phyloP scores from a whole-genome alignment of 1,140 invertebrate species.

The Neodiprion pinetum region DNA sequence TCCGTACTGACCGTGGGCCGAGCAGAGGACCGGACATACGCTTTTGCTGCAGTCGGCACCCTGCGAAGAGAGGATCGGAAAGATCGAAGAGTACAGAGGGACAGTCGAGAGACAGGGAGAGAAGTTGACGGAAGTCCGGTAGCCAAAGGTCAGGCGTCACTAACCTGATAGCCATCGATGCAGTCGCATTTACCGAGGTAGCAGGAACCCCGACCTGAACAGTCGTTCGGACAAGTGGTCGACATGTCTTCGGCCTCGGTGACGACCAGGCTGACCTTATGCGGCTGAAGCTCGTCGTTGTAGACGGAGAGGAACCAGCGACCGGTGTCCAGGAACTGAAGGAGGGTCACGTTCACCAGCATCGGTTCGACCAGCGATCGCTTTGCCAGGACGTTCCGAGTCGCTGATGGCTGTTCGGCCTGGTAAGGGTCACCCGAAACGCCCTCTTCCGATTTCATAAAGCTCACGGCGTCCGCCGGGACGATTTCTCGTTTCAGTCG shows the following conservation, averaged over 20 bases:
- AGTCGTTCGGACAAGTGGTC: constrained; percentile 92
- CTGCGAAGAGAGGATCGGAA: constrained; percentile 29
- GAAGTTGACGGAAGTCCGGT: constrained; percentile 9
- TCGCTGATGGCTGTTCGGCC: constrained; percentile 19
- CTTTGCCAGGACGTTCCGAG: constrained; percentile 50
- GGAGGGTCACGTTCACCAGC: constrained; percentile 82
- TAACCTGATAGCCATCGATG: constrained; percentile 92
- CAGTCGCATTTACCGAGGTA: constrained; percentile 95
- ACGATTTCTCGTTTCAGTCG: constrained; percentile 65
- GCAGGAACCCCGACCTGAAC: constrained; percentile 93
- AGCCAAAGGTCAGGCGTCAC: constrained; percentile 66
- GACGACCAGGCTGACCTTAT: constrained; percentile 81
- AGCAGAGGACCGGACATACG: constrained; percentile 97
- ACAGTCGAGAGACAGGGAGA: constrained; percentile 8
- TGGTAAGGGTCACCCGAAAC: constrained; percentile 49
- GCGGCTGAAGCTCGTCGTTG: constrained; percentile 89
- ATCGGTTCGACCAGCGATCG: constrained; percentile 69
- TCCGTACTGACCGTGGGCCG: constrained; percentile 94
- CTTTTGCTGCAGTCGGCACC: constrained; percentile 68
- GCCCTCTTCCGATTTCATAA: constrained; percentile 34
- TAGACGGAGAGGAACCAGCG: constrained; percentile 95
- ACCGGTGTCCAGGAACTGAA: constrained; percentile 90
- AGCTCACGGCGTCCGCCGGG: constrained; percentile 52
- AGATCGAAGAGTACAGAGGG: constrained; percentile 10
- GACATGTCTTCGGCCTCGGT: constrained; percentile 86